Conservation (phyloP, 2,797 vertebrate species). For the Allenopithecus nigroviridis region DNA sequence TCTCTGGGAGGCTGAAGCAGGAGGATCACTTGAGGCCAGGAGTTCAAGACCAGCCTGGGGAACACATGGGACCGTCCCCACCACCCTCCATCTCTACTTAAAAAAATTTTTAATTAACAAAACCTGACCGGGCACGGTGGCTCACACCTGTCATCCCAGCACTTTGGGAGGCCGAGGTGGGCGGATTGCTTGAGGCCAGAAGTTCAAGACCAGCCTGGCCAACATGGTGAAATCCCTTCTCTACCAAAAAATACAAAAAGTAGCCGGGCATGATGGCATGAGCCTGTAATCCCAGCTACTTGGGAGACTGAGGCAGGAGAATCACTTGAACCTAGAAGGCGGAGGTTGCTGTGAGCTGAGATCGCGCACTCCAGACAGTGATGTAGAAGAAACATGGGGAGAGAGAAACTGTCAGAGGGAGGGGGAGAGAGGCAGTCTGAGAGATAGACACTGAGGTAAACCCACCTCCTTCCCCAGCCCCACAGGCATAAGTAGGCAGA, state of each 20-base stretch:
- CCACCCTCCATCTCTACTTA: too few species aligned
- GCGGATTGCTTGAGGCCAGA: neutral
- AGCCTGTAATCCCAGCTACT: neutral
- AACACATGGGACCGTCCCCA: too few species aligned
- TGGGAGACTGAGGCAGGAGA: neutral
- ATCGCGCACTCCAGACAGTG: neutral
- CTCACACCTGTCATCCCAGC: neutral
- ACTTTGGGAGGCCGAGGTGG: neutral
- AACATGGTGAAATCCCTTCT: neutral
- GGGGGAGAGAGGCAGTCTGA: neutral
- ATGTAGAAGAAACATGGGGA: neutral
- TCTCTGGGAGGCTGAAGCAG: too few species aligned
- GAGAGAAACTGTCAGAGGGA: too few species aligned
- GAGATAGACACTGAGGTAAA: neutral
- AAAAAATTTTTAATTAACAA: neutral
- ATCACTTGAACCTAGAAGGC: neutral
- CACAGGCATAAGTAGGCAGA: neutral
- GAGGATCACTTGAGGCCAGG: too few species aligned
- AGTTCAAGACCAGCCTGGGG: too few species aligned
- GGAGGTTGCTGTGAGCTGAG: neutral
- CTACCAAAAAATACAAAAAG: neutral
- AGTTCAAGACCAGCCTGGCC: neutral
- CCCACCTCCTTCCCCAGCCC: neutral
- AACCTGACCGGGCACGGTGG: neutral
- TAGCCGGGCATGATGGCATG: fast-evolving